phyloP scores from a whole-genome alignment of 2,113 vertebrate genomes.

The Dasyurus viverrinus region DNA sequence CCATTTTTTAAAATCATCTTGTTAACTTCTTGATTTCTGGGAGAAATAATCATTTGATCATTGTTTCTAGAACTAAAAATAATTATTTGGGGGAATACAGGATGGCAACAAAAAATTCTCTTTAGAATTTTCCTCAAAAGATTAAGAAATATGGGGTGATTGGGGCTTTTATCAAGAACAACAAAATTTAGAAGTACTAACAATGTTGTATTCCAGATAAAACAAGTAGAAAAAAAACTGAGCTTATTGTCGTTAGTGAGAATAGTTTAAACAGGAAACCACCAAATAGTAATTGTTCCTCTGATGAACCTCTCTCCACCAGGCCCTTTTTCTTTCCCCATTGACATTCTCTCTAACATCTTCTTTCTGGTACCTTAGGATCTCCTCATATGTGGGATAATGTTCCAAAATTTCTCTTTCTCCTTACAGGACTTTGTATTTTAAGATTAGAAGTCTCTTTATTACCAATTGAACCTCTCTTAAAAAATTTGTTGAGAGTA shows the following conservation, averaged over 20 bases:
- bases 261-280: not conserved
- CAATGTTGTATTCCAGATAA: not conserved
- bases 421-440: not conserved
- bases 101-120: not conserved
- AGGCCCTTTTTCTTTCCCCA: not conserved
- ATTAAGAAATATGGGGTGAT: not conserved
- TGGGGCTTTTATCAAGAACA: not conserved
- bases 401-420: not conserved
- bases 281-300: not conserved
- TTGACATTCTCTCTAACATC: not conserved
- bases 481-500: not conserved
- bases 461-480: not conserved
- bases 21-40: constrained; percentile 17
- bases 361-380: not conserved
- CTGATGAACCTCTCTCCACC: not conserved
- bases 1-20: not conserved
- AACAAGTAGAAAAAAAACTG: not conserved
- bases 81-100: constrained; percentile 28
- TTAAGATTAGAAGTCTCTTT: not conserved
- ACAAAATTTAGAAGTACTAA: not conserved
- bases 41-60: constrained; percentile 39
- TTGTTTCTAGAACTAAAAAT: constrained; percentile 47
- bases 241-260: not conserved
- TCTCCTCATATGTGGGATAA: not conserved
- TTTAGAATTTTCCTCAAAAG: not conserved